Conservation (phyloP, 1,140 invertebrate species). For the Metaphire vulgaris region DNA sequence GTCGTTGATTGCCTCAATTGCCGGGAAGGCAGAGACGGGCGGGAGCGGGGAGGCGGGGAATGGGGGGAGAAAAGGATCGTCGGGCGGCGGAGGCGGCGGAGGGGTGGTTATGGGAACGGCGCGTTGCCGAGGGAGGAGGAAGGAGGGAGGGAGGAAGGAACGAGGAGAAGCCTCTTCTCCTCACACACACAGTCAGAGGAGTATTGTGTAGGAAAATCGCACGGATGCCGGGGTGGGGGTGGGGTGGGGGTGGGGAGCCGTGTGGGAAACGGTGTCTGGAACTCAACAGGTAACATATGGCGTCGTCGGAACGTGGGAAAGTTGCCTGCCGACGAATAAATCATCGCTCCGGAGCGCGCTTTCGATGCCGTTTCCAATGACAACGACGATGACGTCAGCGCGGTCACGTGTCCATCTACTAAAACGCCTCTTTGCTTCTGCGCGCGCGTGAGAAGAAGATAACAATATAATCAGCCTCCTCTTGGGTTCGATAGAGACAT, state of each 20-base stretch:
- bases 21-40: neutral
- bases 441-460: neutral
- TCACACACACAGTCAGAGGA: no score
- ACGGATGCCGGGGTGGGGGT: no score
- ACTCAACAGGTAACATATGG: neutral
- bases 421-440: no score
- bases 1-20: neutral
- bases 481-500: neutral
- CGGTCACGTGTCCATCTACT: neutral
- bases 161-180: no score
- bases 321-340: neutral
- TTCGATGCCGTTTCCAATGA: neutral
- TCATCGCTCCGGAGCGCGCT: neutral
- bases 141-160: no score
- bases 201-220: neutral
- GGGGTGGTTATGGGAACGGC: neutral
- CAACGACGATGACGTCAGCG: neutral
- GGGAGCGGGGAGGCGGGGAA: neutral
- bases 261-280: neutral
- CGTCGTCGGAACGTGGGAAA: neutral
- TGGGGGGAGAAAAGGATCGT: neutral
- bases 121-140: no score
- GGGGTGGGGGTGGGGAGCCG: neutral
- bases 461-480: neutral
- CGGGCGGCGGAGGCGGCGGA: no score